These are phyloP conservation scores for Hydrochoerus hydrochaeris DNA, from an alignment of 2,113 vertebrate species.

Conservation along the genomic window DNA sequence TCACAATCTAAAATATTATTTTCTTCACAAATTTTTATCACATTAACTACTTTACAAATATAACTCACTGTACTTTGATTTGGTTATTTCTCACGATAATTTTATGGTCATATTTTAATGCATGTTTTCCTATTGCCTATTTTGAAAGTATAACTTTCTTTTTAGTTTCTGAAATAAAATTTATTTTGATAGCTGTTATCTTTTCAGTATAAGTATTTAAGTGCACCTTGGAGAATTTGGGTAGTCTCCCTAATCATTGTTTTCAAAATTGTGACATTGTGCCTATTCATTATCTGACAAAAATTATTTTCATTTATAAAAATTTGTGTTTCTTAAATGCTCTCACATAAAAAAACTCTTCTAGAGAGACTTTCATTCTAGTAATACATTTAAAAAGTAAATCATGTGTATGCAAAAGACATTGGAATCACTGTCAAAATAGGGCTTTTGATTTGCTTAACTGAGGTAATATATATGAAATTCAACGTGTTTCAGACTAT, in stretches of 20 bases:
- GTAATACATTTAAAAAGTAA: slow-evolving; percentile 72
- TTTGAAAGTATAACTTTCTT: background rate
- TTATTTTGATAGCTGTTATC: background rate
- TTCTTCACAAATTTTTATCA: background rate
- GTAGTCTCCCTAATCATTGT: background rate
- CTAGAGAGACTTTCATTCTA: slow-evolving; percentile 64
- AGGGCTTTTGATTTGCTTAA: slow-evolving; percentile 86
- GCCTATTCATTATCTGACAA: background rate
- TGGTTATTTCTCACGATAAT: slow-evolving; percentile 36
- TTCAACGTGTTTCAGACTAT: slow-evolving; percentile 85
- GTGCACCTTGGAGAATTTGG: background rate
- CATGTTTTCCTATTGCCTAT: background rate
- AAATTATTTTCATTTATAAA: background rate
- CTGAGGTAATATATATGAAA: slow-evolving; percentile 83
- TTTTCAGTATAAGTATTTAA: background rate
- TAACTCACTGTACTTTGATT: background rate
- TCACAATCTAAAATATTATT: background rate
- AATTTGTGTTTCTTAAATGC: background rate
- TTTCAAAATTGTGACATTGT: background rate
- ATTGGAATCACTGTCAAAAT: slow-evolving; percentile 78
- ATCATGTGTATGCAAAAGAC: slow-evolving; percentile 82
- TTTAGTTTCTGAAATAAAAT: slow-evolving; percentile 38
- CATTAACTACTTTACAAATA: slow-evolving; percentile 19
- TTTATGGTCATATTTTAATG: background rate
- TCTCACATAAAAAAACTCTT: background rate